Evolutionary conservation across 2,888 invertebrate species (phyloP), one percentile per base, ranked within the genome.

Genomic region (Saturnia japonica): DNA sequence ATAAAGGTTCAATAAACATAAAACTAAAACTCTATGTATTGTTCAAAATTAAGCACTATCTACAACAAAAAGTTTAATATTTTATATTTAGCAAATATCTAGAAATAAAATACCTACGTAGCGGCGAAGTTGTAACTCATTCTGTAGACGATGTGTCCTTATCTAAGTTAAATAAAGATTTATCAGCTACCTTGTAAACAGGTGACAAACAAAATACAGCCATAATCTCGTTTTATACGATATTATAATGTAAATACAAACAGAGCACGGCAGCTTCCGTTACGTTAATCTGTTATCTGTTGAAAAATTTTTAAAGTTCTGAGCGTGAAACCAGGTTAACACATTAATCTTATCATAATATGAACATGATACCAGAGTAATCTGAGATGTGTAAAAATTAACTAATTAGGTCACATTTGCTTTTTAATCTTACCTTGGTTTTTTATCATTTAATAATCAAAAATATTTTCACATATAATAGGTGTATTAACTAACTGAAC

Each of bases 211-310:
- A 89, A 83, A 84, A 86, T 82, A 84, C 83, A 84, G 76, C 81
- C 81, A 77, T 90, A 91, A 91, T 92, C 93, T 91, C 74, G 77
- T 74, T 79, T 89, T 91, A 91, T 88, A 91, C 87, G 86, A 88
- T 87, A 87, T 84, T 84, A 82, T 85, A 87, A 85, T 80, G 79
- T 82, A 79, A 84, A 84, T 68, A 87, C 87, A 92, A 93, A 93
- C 92, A 79, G 81, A 83, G 82, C 82, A 84, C 81, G 85, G 85
- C 90, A 90, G 92, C 93, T 91, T 93, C 93, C 93, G 91, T 88
- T 82, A 82, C 80, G 75, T 82, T 91, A 89, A 90, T 90, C 88
- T 89, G 82, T 89, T 90, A 89, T 90, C 89, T 86, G 73, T 77
- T 74, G 80, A 82, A 80, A 81, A 82, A 67, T 57, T 74, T 77